Evolutionary conservation across 2,113 vertebrate genomes (phyloP), one percentile per base, ranked within the genome.

Genomic region (Neofelis nebulosa): DNA sequence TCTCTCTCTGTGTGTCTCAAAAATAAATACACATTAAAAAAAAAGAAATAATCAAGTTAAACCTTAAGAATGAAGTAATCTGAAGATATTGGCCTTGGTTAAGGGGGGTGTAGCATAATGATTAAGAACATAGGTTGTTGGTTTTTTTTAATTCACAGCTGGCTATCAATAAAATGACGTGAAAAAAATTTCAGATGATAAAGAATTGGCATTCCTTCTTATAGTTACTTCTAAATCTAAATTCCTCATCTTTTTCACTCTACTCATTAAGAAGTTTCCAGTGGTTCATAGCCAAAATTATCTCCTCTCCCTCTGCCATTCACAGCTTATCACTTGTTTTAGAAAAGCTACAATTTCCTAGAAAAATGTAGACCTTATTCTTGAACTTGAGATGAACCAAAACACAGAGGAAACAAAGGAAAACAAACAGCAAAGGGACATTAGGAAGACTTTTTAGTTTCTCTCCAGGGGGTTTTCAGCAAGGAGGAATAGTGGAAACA

Each of bases 351-450:
- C 78, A 41, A 63, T 79, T 71, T 83, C 61, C 50, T 81, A 78
- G 83, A 89, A 89, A 69, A 88, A 83, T 31, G 41, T 61, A 78
- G 38, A 89, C 21, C 23, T 84, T 78, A 45, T 81, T 71, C 41
- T 95, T 82, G 41, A 71, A 84, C 21, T 79, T 89, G n/a, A 84
- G 89, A 52, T 66, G 90, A 95, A 52, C 18, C 61, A 84, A 89
- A 83, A 63, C 31, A 82, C 29, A 89, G 23, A 95, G 38, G 78
- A 83, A 93, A 83, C 36, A 87, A 19, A 82, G 82, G 86, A 92
- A 38, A 38, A 41, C 38, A 76, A 88, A 63, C 15, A 71, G 38
- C 33, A 66, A 87, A 80, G n/a, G 1, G 10, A 36, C 8, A 83
- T 78, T 31, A 78, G 69, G 45, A 69, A 92, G n/a, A 79, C 50